Evolutionary conservation across 2,888 invertebrate genomes (phyloP).

Genomic region (Lagria hirta): DNA sequence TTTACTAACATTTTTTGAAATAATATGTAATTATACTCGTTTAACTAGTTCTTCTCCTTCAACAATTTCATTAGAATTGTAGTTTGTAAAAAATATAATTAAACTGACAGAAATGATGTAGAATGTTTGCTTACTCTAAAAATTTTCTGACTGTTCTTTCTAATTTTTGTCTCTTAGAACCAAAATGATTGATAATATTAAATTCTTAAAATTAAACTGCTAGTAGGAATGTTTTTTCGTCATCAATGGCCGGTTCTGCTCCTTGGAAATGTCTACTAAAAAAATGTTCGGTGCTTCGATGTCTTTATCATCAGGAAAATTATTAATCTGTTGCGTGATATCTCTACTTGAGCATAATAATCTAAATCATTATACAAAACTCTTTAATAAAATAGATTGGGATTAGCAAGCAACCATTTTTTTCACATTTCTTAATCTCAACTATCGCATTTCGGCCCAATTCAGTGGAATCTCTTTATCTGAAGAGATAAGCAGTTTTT

Average conservation of each 20-base stretch:
- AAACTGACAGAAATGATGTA: slow-evolving; percentile 16
- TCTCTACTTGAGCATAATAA: slow-evolving; percentile 11
- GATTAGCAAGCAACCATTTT: slow-evolving; percentile 11
- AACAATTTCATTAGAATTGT: slow-evolving; percentile 8
- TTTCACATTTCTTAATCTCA: slow-evolving; percentile 5
- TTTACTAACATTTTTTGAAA: too few relatives aligned
- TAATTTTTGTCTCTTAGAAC: slow-evolving; percentile 3
- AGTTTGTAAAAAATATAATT: slow-evolving; percentile 20
- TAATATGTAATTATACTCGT: slow-evolving; percentile 11
- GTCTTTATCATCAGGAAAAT: slow-evolving; percentile 10
- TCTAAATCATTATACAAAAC: slow-evolving; percentile 5
- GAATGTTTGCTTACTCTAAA: slow-evolving; percentile 19
- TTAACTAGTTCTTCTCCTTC: slow-evolving; percentile 6
- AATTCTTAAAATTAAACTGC: slow-evolving; percentile 8
- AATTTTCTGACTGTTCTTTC: slow-evolving; percentile 10
- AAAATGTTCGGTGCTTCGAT: slow-evolving; percentile 8
- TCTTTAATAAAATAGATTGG: slow-evolving; percentile 10
- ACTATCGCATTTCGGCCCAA: slow-evolving; percentile 12
- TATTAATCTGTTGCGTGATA: slow-evolving; percentile 3
- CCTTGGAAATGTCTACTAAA: slow-evolving; percentile 7
- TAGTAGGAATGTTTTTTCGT: slow-evolving; percentile 5
- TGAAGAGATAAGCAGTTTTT: slow-evolving; percentile 11
- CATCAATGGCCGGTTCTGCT: slow-evolving; percentile 1
- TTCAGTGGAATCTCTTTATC: slow-evolving; percentile 10
- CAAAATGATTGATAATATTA: slow-evolving; percentile 1